These are phyloP conservation scores for Nudaria mundana DNA, from an alignment of 2,888 invertebrate species.

Conservation along the genomic window DNA sequence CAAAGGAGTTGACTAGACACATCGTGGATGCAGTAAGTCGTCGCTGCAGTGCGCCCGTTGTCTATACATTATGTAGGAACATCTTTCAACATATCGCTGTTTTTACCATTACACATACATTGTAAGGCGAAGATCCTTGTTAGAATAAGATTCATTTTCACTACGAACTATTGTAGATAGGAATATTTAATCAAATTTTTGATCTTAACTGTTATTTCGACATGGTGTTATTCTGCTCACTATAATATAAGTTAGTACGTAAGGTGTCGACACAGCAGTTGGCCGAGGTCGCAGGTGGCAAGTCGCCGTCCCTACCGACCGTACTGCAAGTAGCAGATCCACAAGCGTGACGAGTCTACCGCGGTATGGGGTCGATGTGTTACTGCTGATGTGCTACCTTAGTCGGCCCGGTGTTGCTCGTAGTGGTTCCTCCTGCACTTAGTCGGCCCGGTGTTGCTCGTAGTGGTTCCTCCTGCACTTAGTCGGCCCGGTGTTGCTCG, in stretches of 20 bases:
- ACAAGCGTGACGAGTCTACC: not conserved
- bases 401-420: too few species aligned
- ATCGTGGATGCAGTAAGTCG: too few species aligned
- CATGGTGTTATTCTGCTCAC: not conserved
- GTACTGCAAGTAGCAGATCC: too few species aligned
- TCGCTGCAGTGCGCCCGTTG: too few species aligned
- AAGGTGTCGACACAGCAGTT: conserved; percentile 7
- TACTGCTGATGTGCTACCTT: too few species aligned
- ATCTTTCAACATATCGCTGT: conserved; percentile 31
- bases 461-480: too few species aligned
- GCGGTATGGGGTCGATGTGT: too few species aligned
- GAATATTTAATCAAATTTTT: not conserved
- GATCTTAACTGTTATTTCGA: not conserved
- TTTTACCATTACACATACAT: conserved; percentile 42
- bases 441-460: too few species aligned
- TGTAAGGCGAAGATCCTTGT: conserved; percentile 35
- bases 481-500: too few species aligned
- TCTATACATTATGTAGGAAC: too few species aligned
- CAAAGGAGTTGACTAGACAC: too few species aligned
- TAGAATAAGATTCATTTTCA: conserved; percentile 11
- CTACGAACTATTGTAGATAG: conserved; percentile 5
- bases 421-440: too few species aligned
- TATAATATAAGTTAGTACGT: conserved; percentile 5
- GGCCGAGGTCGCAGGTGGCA: conserved; percentile 26
- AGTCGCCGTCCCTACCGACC: not conserved